Conservation (phyloP, 2,888 invertebrate genomes). For the Phyllotreta striolata region DNA sequence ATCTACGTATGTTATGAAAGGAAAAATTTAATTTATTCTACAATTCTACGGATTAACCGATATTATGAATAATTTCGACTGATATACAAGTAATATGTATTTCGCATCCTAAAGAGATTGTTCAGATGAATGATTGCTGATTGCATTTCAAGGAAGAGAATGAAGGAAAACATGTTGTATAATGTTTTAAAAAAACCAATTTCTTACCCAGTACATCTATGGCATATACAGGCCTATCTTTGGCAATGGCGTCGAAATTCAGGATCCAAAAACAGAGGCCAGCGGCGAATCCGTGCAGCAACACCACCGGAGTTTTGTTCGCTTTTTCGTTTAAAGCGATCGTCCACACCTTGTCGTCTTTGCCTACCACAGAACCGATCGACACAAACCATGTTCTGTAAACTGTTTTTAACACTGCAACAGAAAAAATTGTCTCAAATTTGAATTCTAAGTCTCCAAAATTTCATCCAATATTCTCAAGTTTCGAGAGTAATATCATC, state of each 20-base stretch:
- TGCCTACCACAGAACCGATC: constrained; percentile 65
- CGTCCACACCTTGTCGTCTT: constrained; percentile 71
- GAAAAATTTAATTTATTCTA: no score
- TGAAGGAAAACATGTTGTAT: no score
- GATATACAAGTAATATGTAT: no score
- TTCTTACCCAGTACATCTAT: constrained; percentile 70
- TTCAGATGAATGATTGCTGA: no score
- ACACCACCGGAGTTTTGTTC: constrained; percentile 79
- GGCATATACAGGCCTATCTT: constrained; percentile 84
- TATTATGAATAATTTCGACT: no score
- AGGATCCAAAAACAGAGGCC: constrained; percentile 93
- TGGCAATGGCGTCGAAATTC: constrained; percentile 83
- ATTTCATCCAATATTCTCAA: no score
- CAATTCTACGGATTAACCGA: no score
- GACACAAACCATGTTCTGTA: constrained; percentile 63
- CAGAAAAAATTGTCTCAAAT: constrained; percentile 18
- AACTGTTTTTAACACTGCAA: constrained; percentile 49
- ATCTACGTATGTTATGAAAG: no score
- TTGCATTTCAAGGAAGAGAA: no score
- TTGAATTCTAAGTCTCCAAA: background rate
- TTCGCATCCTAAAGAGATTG: no score
- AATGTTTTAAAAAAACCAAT: constrained; percentile 32
- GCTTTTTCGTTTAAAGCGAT: constrained; percentile 67
- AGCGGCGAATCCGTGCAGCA: constrained; percentile 92
- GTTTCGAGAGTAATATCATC: no score